These are phyloP conservation scores for Trichogramma evanescens DNA, from an alignment of 2,888 invertebrate genomes.

Conservation along the genomic window DNA sequence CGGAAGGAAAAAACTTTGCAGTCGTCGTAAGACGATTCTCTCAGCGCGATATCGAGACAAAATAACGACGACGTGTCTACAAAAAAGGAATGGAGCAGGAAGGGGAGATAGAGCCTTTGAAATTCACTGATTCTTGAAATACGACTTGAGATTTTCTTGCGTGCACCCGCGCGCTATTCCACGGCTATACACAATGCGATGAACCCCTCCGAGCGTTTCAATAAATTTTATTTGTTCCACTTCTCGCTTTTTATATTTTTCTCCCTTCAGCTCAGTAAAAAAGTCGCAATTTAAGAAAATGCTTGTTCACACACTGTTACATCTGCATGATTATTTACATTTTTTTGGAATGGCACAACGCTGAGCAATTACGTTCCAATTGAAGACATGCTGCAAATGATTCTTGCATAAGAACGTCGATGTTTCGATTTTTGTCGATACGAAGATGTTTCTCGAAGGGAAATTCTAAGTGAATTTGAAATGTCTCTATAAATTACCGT, in stretches of 20 bases:
- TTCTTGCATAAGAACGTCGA: no score
- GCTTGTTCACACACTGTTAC: neutral
- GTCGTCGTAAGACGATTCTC: no score
- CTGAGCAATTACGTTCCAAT: no score
- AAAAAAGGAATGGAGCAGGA: no score
- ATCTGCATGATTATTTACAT: neutral
- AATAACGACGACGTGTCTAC: neutral
- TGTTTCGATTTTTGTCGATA: no score
- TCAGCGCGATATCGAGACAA: neutral
- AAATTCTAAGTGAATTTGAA: no score
- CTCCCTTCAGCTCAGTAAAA: neutral
- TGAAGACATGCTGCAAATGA: no score
- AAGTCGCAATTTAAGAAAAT: neutral
- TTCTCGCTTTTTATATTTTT: neutral
- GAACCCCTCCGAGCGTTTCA: neutral
- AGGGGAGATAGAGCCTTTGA: neutral
- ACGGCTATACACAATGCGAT: no score
- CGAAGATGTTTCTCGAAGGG: no score
- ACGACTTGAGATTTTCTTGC: neutral
- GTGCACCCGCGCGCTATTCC: neutral
- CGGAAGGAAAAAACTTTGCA: no score
- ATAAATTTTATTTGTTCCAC: neutral
- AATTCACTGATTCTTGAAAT: slow-evolving; percentile 7
- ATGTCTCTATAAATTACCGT: no score
- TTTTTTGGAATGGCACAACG: no score